Conservation (phyloP, 1,140 invertebrate genomes). For the Leptinotarsa undecemlineata region DNA sequence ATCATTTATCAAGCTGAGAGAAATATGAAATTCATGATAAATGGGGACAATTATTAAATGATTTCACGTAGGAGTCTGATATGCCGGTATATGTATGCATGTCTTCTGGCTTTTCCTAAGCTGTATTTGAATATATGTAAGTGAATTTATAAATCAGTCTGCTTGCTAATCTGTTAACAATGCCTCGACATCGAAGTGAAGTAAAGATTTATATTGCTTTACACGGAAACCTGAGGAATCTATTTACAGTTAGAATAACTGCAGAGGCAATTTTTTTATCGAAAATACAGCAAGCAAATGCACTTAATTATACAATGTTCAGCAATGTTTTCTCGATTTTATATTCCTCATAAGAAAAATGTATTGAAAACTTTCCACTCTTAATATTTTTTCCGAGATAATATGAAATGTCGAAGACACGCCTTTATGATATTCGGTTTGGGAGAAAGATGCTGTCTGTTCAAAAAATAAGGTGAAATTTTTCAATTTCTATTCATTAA, state of each 20-base stretch:
- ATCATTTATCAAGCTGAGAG: neutral
- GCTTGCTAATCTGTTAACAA: neutral
- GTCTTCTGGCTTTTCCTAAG: neutral
- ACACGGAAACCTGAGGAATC: neutral
- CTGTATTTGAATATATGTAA: neutral
- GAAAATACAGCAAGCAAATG: no score
- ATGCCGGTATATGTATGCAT: neutral
- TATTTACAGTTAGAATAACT: neutral
- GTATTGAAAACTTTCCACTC: no score
- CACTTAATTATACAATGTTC: no score
- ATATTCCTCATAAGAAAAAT: no score
- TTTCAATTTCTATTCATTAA: no score
- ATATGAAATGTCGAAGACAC: no score
- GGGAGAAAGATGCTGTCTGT: no score
- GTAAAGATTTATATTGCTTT: neutral
- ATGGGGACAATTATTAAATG: neutral
- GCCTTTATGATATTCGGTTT: no score
- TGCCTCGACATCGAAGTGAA: neutral
- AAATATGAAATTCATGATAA: neutral
- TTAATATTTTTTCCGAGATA: no score
- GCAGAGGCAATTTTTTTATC: no score
- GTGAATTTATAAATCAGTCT: constrained; percentile 1
- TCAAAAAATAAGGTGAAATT: no score
- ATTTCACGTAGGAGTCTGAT: neutral
- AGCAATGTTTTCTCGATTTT: no score